These are phyloP conservation scores for Uria aalge DNA, from an alignment of 2,113 vertebrate species.

Conservation along the genomic window DNA sequence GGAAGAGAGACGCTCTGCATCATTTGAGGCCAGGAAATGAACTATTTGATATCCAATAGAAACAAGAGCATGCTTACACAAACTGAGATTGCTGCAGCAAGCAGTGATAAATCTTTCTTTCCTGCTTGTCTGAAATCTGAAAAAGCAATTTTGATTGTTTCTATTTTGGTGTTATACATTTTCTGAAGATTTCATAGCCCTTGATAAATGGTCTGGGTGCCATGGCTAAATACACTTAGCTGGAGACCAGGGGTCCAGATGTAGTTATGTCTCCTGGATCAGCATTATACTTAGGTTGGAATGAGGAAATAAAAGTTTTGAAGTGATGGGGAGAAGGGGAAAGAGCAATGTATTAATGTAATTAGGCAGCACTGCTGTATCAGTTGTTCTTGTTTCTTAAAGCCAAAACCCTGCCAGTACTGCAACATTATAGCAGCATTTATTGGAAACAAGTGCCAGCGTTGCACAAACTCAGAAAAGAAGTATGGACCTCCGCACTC, in stretches of 20 bases:
- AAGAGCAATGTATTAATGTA: not conserved
- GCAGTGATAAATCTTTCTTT: not conserved
- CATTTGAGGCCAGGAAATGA: not conserved
- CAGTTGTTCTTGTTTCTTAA: not conserved
- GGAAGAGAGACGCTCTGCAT: not conserved
- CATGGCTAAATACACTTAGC: not conserved
- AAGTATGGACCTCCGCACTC: slow-evolving; percentile 78
- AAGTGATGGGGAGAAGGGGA: not conserved
- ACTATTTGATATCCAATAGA: not conserved
- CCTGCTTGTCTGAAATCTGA: not conserved
- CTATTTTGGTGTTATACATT: not conserved
- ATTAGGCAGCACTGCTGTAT: not conserved
- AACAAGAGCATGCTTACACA: not conserved
- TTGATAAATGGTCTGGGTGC: not conserved
- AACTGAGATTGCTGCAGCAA: not conserved
- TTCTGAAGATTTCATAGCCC: not conserved
- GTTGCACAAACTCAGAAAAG: slow-evolving; percentile 82
- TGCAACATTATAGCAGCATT: slow-evolving; percentile 83
- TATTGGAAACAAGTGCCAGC: slow-evolving; percentile 82
- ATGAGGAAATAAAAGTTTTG: not conserved
- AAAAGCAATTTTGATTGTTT: not conserved
- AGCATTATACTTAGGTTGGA: not conserved
- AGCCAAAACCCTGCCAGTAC: slow-evolving; percentile 83
- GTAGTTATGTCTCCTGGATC: not conserved
- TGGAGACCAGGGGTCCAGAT: not conserved